These are phyloP conservation scores for Hypomecis atomaria DNA, from an alignment of 2,888 invertebrate genomes.

Conservation along the genomic window DNA sequence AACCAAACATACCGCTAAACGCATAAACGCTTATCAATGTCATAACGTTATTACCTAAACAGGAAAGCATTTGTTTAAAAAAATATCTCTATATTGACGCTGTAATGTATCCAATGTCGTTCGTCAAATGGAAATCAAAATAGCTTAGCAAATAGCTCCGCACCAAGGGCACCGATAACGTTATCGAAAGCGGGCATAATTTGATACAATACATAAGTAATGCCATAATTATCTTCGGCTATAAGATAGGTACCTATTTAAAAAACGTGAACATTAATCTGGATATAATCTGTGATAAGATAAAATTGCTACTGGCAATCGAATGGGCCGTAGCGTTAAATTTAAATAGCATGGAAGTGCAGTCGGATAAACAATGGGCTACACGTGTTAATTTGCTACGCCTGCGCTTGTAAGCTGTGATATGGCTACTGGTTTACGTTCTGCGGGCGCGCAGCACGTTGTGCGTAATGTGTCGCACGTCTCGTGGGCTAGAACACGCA, in stretches of 20 bases:
- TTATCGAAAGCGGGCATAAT: constrained; percentile 48
- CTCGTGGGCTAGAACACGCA: constrained; percentile 49
- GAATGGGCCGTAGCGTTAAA: constrained; percentile 41
- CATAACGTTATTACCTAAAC: constrained; percentile 41
- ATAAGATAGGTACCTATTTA: constrained; percentile 14
- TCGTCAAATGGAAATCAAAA: constrained; percentile 36
- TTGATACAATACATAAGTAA: constrained; percentile 45
- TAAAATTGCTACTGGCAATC: constrained; percentile 43
- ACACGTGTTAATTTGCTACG: constrained; percentile 48
- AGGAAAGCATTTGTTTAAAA: constrained; percentile 37
- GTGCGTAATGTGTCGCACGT: constrained; percentile 51
- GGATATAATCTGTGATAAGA: constrained; percentile 48
- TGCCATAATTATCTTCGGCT: constrained; percentile 37
- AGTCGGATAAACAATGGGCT: constrained; percentile 49
- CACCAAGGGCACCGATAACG: constrained; percentile 56
- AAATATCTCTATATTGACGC: constrained; percentile 14
- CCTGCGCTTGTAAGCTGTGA: constrained; percentile 18
- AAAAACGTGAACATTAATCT: constrained; percentile 36
- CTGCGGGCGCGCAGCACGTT: constrained; percentile 29
- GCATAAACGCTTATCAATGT: constrained; percentile 39
- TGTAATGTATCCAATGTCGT: constrained; percentile 22
- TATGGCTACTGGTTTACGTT: constrained; percentile 28
- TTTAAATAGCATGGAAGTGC: constrained; percentile 41
- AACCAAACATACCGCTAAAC: constrained; percentile 38
- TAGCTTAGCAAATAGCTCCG: constrained; percentile 43